Evolutionary conservation across 1,140 invertebrate species (phyloP), one percentile per base, ranked within the genome.

Genomic region (Amphibalanus amphitrite): DNA sequence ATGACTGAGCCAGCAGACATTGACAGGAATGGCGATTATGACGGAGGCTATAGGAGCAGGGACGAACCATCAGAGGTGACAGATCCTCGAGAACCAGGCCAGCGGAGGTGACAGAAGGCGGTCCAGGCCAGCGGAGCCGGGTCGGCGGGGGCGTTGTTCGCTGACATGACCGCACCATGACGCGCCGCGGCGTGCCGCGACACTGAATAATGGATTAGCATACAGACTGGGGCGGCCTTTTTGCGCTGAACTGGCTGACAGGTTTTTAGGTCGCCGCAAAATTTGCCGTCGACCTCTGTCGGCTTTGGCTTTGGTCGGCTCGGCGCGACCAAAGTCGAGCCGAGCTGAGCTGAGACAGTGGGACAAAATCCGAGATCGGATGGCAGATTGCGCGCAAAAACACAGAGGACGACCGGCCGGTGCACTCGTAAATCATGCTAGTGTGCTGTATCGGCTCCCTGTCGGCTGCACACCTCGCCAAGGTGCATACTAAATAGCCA

Each of bases 151-250:
- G n/a, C n/a, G n/a, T n/a, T 15, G 33, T 8, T 20, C 47, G 47
- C 23, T 20, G 47, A 59, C 47, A 20, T 59, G 47, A 20, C 47
- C 47, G 47, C 47, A 13, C 13, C 47, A 23, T n/a, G n/a, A 59
- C 47, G 47, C 47, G 47, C 47, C 10, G 6, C 17, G 20, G 13
- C 17, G 47, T 23, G 10, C 47, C 1, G 13, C 47, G 47, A 59
- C 47, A 59, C 47, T 59, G 47, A 59, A 59, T 59, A 59, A 59
- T 59, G 47, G 47, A 59, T 59, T 59, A 59, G 47, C 23, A 59
- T 59, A 59, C 47, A 20, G 47, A 59, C 13, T 23, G 47, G 47
- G 47, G 47, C 47, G 47, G 10, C 13, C 13, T 59, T 59, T 59
- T 59, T 59, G 47, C 47, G 47, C 47, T 23, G 23, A 59, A 59